A percentile compares a stretch with the other conserved stretches of the same genome.
Conservation (phyloP, 2,113 vertebrate species). For the Regulus satrapa region DNA sequence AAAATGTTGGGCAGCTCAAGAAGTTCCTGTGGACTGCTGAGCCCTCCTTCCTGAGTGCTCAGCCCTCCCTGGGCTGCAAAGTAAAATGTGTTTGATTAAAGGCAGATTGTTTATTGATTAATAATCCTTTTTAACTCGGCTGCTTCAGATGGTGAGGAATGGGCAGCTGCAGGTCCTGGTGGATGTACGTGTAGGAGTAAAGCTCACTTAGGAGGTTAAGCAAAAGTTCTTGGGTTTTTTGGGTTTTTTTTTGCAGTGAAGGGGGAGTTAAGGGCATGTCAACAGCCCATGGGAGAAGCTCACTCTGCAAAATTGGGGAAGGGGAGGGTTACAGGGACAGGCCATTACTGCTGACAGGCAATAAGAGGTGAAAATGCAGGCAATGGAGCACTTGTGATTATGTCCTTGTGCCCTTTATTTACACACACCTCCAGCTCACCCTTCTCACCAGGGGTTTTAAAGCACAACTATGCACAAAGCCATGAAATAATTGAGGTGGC, state of each 20-base stretch:
- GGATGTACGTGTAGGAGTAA: background rate
- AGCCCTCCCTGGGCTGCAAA: background rate
- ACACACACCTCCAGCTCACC: background rate
- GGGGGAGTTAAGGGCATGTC: background rate
- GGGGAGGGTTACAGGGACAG: background rate
- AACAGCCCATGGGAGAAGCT: background rate
- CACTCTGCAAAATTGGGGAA: background rate
- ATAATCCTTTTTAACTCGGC: background rate
- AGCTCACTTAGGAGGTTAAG: background rate
- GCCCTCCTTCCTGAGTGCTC: background rate
- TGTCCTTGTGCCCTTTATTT: background rate
- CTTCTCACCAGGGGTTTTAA: background rate
- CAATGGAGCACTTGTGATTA: background rate
- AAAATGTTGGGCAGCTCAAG: background rate
- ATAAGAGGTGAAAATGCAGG: background rate
- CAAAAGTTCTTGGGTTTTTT: background rate
- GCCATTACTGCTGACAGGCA: background rate
- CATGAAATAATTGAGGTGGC: background rate
- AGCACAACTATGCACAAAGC: background rate
- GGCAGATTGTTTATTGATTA: slow-evolving; percentile 43
- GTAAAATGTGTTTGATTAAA: background rate
- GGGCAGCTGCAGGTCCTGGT: background rate
- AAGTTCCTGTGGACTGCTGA: background rate
- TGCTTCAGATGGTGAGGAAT: background rate
- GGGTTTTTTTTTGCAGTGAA: background rate